Evolutionary conservation across 2,113 vertebrate species (phyloP).

Genomic region (Epinephelus lanceolatus): DNA sequence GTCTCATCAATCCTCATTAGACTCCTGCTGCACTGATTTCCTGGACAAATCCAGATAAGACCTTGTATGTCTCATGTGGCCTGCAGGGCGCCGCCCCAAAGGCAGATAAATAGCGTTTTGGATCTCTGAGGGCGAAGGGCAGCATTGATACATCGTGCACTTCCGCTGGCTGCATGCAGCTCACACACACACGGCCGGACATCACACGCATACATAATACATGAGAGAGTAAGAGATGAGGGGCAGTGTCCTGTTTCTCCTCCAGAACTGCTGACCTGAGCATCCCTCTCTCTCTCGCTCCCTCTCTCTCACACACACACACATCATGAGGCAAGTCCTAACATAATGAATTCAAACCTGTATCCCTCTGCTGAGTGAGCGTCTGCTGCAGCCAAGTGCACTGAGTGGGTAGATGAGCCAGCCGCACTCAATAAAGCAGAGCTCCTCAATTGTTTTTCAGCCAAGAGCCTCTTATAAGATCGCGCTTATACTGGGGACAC

Average conservation of each 20-base stretch:
- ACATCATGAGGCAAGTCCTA: conserved; percentile 25
- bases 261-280: conserved; percentile 76
- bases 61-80: conserved; percentile 7
- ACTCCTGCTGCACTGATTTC: conserved; percentile 5
- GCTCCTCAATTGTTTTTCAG: too few relatives aligned
- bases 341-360: conserved; percentile 48
- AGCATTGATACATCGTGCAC: not conserved
- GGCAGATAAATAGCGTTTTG: not conserved
- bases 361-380: conserved; percentile 60
- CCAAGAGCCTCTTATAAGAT: too few relatives aligned
- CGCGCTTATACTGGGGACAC: too few relatives aligned
- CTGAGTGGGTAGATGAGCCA: conserved; percentile 16
- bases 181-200: conserved; percentile 31
- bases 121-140: not conserved
- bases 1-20: conserved; percentile 52
- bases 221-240: conserved; percentile 72
- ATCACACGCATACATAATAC: conserved; percentile 74
- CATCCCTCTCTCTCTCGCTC: conserved; percentile 23
- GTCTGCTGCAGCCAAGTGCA: conserved; percentile 58
- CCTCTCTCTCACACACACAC: conserved; percentile 17
- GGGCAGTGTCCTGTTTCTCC: conserved; percentile 75
- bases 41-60: conserved; percentile 37
- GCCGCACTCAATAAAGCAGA: not conserved
- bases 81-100: not conserved
- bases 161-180: conserved; percentile 14